Evolutionary conservation across 64 coral and sea anemone species (phyloP), one percentile per base, ranked within the genome.

Genomic region (Stichodactyla mertensii): DNA sequence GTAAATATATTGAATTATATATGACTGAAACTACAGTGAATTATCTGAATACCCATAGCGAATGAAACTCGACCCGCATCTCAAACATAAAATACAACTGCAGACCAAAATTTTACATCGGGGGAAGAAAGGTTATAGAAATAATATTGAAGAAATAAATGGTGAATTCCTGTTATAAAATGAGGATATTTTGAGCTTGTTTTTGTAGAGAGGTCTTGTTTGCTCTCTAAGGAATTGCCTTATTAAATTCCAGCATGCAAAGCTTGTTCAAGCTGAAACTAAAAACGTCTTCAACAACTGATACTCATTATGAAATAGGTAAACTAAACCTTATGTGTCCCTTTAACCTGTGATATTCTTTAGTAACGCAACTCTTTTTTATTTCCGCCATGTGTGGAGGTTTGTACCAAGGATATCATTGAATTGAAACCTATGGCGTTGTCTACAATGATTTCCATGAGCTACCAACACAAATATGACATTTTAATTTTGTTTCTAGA

Each of bases 401-500:
- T n/a, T 66, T n/a, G 69, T 74, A 27, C 69, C 69, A 74, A 74
- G 69, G 69, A 27, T 70, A 70, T 70, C 20, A 7, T 0, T 4
- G 1, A 26, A 0, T 22, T 8, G n/a, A 70, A 62, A 70, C 69
- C 69, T 19, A 26, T 31, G 24, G 69, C 23, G 69, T 0, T 74
- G 24, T 12, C 69, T 13, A 27, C 69, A 74, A 74, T 74, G 69
- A 27, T 74, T 26, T 27, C 7, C 10, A n/a, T 31, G 69, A 23
- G 69, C 58, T 54, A 16, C 83, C 45, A 86, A 89, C 84, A 70
- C 87, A 82, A 85, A 77, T 85, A 87, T 61, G 87, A 95, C 78
- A 78, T 87, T 92, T 92, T 95, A 95, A 95, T 95, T 89, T 92
- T 89, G 87, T 74, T 74, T 87, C 64, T 26, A 52, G 88, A 89